These are phyloP conservation scores for Lordiphosa clarofinis DNA, from an alignment of 1,140 invertebrate genomes.

Conservation along the genomic window DNA sequence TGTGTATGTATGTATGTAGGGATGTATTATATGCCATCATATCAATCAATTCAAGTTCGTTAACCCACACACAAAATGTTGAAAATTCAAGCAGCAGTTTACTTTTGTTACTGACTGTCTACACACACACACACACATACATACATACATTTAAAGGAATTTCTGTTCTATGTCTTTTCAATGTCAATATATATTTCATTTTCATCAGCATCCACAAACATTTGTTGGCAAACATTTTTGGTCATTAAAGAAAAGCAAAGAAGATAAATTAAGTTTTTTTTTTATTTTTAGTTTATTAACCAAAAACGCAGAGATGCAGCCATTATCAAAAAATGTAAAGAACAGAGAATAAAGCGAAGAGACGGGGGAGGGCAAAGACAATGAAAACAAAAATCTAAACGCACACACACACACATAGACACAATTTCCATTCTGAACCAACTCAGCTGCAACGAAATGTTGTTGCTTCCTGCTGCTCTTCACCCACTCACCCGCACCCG, in stretches of 20 bases:
- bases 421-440: conserved; percentile 22
- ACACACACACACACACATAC: too few relatives aligned
- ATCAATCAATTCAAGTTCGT: too few relatives aligned
- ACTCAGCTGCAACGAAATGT: conserved; percentile 39
- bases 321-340: conserved; percentile 64
- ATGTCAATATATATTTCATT: conserved; percentile 1
- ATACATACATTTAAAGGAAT: too few relatives aligned
- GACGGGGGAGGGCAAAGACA: conserved; percentile 9
- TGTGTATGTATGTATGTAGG: too few relatives aligned
- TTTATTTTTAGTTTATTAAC: too few relatives aligned
- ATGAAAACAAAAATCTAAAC: conserved; percentile 30
- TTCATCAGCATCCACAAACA: conserved; percentile 13
- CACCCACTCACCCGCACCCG: conserved; percentile 3
- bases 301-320: conserved; percentile 23
- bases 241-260: conserved; percentile 21
- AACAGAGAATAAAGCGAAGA: conserved; percentile 19
- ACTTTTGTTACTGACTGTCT: too few relatives aligned
- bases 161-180: neutral
- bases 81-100: too few relatives aligned
- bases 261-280: too few relatives aligned
- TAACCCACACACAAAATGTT: too few relatives aligned
- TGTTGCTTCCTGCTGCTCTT: too few relatives aligned
- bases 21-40: too few relatives aligned
- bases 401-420: too few relatives aligned
- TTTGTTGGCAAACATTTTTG: conserved; percentile 39